A percentile compares a stretch with the other conserved stretches of the same genome.
Evolutionary conservation across 2,888 invertebrate genomes (phyloP).

Genomic region (Lasioglossum malachurum): DNA sequence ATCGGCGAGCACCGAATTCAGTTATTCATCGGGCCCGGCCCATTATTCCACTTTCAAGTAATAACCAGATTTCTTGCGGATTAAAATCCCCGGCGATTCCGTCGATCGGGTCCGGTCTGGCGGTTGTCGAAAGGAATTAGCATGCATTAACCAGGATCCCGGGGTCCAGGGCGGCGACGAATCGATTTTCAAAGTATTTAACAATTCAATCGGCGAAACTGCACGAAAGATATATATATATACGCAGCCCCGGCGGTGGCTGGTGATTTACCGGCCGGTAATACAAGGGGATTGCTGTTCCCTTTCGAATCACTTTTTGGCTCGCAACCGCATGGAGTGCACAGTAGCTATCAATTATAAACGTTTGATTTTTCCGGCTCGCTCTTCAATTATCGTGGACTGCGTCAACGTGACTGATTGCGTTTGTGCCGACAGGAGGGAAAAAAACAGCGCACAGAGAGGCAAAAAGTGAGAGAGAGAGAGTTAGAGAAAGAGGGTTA

Average conservation of each 20-base stretch:
- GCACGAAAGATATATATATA: constrained; percentile 36
- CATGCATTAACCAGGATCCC: constrained; percentile 28
- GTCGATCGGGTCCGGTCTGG: neutral
- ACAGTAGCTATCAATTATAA: constrained; percentile 65
- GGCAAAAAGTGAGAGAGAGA: neutral
- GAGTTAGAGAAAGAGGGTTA: neutral
- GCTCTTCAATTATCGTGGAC: constrained; percentile 67
- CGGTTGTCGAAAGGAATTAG: neutral
- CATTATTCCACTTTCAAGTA: neutral
- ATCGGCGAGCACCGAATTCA: neutral
- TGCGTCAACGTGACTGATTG: constrained; percentile 68
- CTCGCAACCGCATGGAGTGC: constrained; percentile 31
- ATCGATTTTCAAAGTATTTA: constrained; percentile 49
- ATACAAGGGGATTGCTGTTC: constrained; percentile 51
- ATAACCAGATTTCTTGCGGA: constrained; percentile 7
- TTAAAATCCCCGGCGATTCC: neutral
- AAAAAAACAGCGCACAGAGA: constrained; percentile 20
- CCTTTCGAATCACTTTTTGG: constrained; percentile 55
- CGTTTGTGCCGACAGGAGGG: constrained; percentile 38
- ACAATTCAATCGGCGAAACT: constrained; percentile 54
- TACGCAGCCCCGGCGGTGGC: neutral
- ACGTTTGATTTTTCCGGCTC: constrained; percentile 59
- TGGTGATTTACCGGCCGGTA: constrained; percentile 50
- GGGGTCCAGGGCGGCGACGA: neutral
- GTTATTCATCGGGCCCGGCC: neutral